Evolutionary conservation across 2,113 vertebrate species (phyloP), one percentile per base, ranked within the genome.

Genomic region (Lethenteron camtschaticum): DNA sequence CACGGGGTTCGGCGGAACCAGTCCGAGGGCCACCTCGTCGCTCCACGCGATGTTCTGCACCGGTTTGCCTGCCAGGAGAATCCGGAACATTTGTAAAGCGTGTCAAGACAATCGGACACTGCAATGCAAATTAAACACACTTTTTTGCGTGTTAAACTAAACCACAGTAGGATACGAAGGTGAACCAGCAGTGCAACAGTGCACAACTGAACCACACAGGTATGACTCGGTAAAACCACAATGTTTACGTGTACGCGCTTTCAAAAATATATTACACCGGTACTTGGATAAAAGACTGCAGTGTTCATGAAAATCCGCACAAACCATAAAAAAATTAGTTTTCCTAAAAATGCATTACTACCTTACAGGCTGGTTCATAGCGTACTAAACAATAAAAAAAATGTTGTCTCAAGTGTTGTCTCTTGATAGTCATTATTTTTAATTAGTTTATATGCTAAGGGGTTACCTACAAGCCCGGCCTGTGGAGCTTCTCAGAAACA

Each of bases 11-110:
- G 81, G 75, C 2, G 85, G 83, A 76, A 86, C 75, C 69, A 79
- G 84, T 69, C 96, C 94, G 73, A 85, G 79, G 0, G 87, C 87
- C 77, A 96, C 90, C 72, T 96, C 91, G 41, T 96, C 92, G 95
- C 75, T 91, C 90, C 2, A 96, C 76, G 16, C 88, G 95, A 74
- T 82, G 84, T 73, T 81, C 94, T 75, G 87, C 86, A 81, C 96
- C 96, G 74, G 90, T 92, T 99, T 78, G 56, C 16, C 41, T n/a
- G 24, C 9, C 63, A 66, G n/a, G n/a, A 66, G n/a, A 66, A n/a
- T 66, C 63, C n/a, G 8, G n/a, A 66, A 9, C 63, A n/a, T 66
- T 66, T 66, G 9, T 24, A 66, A 16, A n/a, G 24, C n/a, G 24
- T n/a, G 24, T 16, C 63, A 66, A 66, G n/a, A 16, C 63, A n/a